A percentile compares a stretch with the other conserved stretches of the same genome.
Conservation (phyloP, 1,140 invertebrate genomes). For the Heterodera schachtii region DNA sequence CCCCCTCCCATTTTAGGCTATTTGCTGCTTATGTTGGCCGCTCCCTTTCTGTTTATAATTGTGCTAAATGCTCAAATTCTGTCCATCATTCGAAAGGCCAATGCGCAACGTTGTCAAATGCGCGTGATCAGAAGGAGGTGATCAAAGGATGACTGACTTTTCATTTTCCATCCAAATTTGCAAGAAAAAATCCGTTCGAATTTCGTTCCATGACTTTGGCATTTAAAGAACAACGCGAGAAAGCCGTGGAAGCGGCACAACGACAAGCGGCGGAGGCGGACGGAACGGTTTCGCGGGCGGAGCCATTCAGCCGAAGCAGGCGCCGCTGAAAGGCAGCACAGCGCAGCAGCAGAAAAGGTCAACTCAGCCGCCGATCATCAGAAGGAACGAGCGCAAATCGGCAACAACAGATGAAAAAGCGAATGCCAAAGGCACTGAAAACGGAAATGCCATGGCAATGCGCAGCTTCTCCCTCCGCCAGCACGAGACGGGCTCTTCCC, state of each 20-base stretch:
- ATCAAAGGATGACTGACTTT: background rate
- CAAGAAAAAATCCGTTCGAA: background rate
- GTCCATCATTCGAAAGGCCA: constrained; percentile 33
- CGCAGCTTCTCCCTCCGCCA: constrained; percentile 2
- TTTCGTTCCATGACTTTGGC: no score
- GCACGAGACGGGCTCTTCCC: background rate
- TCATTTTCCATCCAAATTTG: background rate
- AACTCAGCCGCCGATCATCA: background rate
- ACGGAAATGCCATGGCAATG: background rate
- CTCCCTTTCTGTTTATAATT: constrained; percentile 62
- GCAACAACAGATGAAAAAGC: background rate
- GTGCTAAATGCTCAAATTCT: constrained; percentile 51
- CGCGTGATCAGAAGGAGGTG: constrained; percentile 20
- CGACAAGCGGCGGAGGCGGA: background rate
- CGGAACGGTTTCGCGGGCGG: background rate
- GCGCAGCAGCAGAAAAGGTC: background rate
- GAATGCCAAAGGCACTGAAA: background rate
- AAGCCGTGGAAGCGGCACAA: constrained; percentile 12
- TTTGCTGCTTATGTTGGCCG: constrained; percentile 53
- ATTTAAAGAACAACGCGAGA: background rate
- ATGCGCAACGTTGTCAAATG: constrained; percentile 14
- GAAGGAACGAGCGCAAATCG: background rate
- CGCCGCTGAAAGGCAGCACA: background rate
- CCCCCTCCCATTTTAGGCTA: constrained; percentile 38
- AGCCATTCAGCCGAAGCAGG: background rate